phyloP scores from a whole-genome alignment of 2,113 vertebrate genomes.

The Dipodomys ordii region DNA sequence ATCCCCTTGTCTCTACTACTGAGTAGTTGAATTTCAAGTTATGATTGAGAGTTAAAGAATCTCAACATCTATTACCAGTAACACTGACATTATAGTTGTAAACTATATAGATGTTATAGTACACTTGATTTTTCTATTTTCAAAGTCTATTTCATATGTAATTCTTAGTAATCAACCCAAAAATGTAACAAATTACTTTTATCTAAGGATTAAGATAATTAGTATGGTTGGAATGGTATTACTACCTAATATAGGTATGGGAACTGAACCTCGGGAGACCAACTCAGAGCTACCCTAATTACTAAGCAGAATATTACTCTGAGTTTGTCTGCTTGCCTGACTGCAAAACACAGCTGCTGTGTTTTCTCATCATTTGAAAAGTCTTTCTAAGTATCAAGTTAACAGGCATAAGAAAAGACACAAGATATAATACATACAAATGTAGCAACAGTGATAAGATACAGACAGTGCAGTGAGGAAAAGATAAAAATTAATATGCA shows the following conservation, averaged over 20 bases:
- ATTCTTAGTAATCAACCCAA: constrained; percentile 29
- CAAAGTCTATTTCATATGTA: too few species aligned
- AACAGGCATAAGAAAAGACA: constrained; percentile 55
- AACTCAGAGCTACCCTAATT: not conserved
- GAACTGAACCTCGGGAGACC: too few species aligned
- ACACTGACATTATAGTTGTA: not conserved
- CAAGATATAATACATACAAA: not conserved
- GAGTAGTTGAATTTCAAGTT: constrained; percentile 2
- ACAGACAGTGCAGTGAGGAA: constrained; percentile 82
- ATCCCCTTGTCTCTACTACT: too few species aligned
- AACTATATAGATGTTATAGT: not conserved
- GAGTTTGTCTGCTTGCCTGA: not conserved
- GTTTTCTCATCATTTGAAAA: not conserved
- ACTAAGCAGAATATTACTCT: not conserved
- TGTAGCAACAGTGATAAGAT: constrained; percentile 73
- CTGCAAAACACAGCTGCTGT: not conserved
- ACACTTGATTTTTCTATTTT: not conserved
- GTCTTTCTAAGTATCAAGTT: constrained; percentile 21
- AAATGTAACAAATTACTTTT: not conserved
- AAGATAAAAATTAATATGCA: constrained; percentile 81
- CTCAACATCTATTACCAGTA: not conserved
- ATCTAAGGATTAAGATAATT: not conserved
- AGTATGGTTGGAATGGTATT: too few species aligned
- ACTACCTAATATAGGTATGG: not conserved
- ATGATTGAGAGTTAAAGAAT: not conserved